Evolutionary conservation across 1,140 invertebrate genomes (phyloP).

Genomic region (Drosophila ananassae): DNA sequence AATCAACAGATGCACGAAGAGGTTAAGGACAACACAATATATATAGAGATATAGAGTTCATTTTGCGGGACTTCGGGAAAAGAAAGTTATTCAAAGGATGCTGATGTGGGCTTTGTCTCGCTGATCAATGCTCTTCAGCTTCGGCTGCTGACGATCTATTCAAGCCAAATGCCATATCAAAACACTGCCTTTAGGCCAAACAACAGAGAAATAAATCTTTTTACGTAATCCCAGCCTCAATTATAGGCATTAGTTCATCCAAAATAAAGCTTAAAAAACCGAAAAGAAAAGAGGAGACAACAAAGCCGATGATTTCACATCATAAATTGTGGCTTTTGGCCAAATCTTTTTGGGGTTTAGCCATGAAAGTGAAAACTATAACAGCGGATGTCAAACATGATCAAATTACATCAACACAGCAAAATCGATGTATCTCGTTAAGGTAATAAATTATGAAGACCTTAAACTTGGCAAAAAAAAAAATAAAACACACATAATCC

Average conservation of each 20-base stretch:
- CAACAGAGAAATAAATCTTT: conserved; percentile 45
- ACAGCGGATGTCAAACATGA: conserved; percentile 58
- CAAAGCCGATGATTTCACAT: conserved; percentile 55
- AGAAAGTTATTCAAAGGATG: neutral
- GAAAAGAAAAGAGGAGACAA: conserved; percentile 33
- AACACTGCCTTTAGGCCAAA: conserved; percentile 32
- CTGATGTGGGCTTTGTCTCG: neutral
- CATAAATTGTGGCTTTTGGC: conserved; percentile 66
- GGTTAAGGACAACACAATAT: conserved; percentile 62
- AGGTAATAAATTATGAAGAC: conserved; percentile 39
- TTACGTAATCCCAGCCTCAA: conserved; percentile 61
- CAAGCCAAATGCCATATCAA: conserved; percentile 32
- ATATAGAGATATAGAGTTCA: neutral
- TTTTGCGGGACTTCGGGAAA: neutral
- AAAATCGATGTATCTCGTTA: conserved; percentile 14
- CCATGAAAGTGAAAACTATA: conserved; percentile 71
- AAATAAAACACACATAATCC: neutral
- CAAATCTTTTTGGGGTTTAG: conserved; percentile 37
- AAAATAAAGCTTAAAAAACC: conserved; percentile 42
- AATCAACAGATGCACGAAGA: conserved; percentile 55
- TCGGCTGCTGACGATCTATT: conserved; percentile 6
- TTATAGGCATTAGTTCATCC: conserved; percentile 72
- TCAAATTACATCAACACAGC: conserved; percentile 39
- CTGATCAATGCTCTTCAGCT: neutral
- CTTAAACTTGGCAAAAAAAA: conserved; percentile 13